Conservation (phyloP, 2,113 vertebrate species). For the Gavia stellata region DNA sequence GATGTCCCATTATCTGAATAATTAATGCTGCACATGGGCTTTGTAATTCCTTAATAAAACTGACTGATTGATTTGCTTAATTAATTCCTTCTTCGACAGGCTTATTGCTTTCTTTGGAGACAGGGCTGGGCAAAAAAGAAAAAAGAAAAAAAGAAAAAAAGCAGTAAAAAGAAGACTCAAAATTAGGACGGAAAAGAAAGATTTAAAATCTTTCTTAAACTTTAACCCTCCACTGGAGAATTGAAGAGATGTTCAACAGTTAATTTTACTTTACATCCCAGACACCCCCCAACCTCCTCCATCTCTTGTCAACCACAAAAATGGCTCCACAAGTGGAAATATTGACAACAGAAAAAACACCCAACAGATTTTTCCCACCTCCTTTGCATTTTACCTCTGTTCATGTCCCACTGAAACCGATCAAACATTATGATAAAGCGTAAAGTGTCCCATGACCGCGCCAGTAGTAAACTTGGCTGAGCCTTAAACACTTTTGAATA, state of each 20-base stretch:
- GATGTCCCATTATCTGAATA: slow-evolving; percentile 83
- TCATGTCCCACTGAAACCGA: slow-evolving; percentile 17
- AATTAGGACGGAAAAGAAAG: slow-evolving; percentile 49
- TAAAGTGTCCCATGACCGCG: slow-evolving; percentile 13
- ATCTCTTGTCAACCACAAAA: slow-evolving; percentile 21
- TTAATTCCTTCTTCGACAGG: slow-evolving; percentile 81
- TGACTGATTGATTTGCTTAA: slow-evolving; percentile 85
- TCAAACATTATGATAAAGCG: slow-evolving; percentile 45
- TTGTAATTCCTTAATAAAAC: slow-evolving; percentile 85
- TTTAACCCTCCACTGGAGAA: slow-evolving; percentile 44
- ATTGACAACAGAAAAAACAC: not conserved
- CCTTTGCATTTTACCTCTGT: not conserved
- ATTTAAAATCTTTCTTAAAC: slow-evolving; percentile 73
- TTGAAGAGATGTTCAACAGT: not conserved
- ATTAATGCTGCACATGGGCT: slow-evolving; percentile 81
- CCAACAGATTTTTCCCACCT: not conserved
- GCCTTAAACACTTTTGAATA: slow-evolving; percentile 69
- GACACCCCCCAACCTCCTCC: not conserved
- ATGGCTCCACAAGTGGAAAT: slow-evolving; percentile 2
- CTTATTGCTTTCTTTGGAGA: slow-evolving; percentile 76
- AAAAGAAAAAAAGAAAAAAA: not conserved
- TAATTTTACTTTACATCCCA: not conserved
- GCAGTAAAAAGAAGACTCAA: slow-evolving; percentile 34
- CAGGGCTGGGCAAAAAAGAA: not conserved
- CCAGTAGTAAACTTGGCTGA: slow-evolving; percentile 56